Evolutionary conservation across 1,140 invertebrate species (phyloP).

Genomic region (Bombus haemorrhoidalis): DNA sequence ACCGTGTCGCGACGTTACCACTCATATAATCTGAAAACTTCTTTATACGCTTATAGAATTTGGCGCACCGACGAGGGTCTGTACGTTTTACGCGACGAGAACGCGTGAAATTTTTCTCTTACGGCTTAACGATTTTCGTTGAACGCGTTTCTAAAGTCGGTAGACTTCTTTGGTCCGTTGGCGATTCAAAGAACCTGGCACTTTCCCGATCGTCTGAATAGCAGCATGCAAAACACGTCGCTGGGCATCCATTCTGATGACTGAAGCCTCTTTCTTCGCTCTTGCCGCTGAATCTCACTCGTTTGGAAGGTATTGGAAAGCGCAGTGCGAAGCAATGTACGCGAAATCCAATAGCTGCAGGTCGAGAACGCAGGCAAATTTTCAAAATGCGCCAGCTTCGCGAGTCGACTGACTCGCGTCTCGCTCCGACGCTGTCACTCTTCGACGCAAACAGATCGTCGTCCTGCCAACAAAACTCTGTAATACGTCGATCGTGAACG

Average conservation of each 20-base stretch:
- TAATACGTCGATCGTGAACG: not conserved
- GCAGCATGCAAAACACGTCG: constrained; percentile 15
- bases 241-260: not conserved
- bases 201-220: not conserved
- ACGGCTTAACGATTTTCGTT: not conserved
- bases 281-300: not conserved
- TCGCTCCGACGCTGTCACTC: too few species aligned
- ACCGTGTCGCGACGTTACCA: not conserved
- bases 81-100: not conserved
- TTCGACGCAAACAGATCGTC: not conserved
- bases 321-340: not conserved
- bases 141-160: not conserved
- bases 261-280: not conserved
- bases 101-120: not conserved
- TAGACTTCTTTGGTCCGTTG: not conserved
- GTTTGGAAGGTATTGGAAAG: not conserved
- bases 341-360: not conserved
- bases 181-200: not conserved
- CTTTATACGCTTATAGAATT: not conserved
- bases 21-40: not conserved
- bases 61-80: not conserved
- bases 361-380: not conserved
- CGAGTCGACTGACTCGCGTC: not conserved
- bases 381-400: not conserved
- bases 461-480: not conserved